Evolutionary conservation across 2,888 invertebrate species (phyloP), one percentile per base, ranked within the genome.

Genomic region (Fissipunctia ypsillon): DNA sequence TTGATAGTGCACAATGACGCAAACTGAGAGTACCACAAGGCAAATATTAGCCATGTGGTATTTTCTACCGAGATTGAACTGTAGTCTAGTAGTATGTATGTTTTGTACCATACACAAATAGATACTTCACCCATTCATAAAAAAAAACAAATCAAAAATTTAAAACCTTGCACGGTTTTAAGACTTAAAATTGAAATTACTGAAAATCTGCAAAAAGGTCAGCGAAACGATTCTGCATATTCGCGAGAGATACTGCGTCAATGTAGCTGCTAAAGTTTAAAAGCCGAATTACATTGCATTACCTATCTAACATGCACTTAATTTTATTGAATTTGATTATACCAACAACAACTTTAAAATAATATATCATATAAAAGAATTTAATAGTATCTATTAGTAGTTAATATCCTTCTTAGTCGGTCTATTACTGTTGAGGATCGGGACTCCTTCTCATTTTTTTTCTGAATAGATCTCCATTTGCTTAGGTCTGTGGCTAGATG

Each of bases 31-130:
- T 68, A 59, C 57, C 43, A 45, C 50, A 75, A 14, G 16, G 14
- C 6, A 77, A 75, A 75, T 68, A 76, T 75, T 75, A 50, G 50
- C 19, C 14, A 38, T 45, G 59, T 59, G 35, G 57, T 45, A 38
- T 59, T 76, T 54, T 74, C 35, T 43, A 59, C 50, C 43, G 50
- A 59, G 43, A 59, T 35, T 59, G n/a, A 38, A 50, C 50, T 67
- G n/a, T 38, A 10, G 16, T 50, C n/a, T 50, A 19, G n/a, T n/a
- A n/a, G n/a, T 43, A 38, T 25, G 28, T 48, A 25, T 3, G 9
- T 56, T 69, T 68, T 16, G 7, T 4, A 48, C 25, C 16, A 25
- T 38, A 60, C n/a, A 31, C 67, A 60, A 60, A 45, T 38, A 16
- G 9, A 19, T 7, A 12, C n/a, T 25, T 41, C 25, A 41, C 14